Evolutionary conservation across 2,888 invertebrate genomes (phyloP), one percentile per base, ranked within the genome.

Genomic region (Hofmannophila pseudospretella): DNA sequence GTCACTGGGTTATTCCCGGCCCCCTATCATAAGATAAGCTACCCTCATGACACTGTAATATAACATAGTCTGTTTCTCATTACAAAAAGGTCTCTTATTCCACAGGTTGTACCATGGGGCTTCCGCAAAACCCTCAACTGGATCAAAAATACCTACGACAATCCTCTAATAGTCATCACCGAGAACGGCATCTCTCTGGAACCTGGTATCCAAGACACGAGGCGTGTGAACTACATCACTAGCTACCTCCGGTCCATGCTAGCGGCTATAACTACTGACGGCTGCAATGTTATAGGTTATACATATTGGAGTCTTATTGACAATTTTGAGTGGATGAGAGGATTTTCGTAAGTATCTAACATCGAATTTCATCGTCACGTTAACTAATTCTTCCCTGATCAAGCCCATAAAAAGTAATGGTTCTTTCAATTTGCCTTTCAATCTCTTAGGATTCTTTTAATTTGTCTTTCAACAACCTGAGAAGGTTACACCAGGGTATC

Each of bases 221-320:
- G 72, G 20, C 79, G 91, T 0, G 73, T 90, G 0, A 73, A 80
- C 39, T 91, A 89, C 58, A 77, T 88, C 1, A 81, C 89, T 35
- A 61, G 69, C 0, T 89, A 90, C 49, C 53, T 90, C 8, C 67
- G 75, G 11, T 59, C 81, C 0, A 34, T 90, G 9, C 69, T 86
- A 28, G 52, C 68, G 1, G 89, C 90, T 0, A 56, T 91, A 0
- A 49, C 58, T 0, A 75, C 86, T 23, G 91, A 92, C 59, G 86
- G 88, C 0, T 90, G 90, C 44, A 79, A 81, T 33, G 87, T 93
- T 0, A 62, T 79, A 5, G 93, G 91, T 0, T 96, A 94, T 58
- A 89, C 92, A 0, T 89, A 91, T 36, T 95, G 95, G 94, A 92
- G 92, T 45, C 71, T 96, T 9, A 88, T 95, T 72, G 95, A 96